Evolutionary conservation across 2,888 invertebrate genomes (phyloP).

Genomic region (Metacarcinus magister): DNA sequence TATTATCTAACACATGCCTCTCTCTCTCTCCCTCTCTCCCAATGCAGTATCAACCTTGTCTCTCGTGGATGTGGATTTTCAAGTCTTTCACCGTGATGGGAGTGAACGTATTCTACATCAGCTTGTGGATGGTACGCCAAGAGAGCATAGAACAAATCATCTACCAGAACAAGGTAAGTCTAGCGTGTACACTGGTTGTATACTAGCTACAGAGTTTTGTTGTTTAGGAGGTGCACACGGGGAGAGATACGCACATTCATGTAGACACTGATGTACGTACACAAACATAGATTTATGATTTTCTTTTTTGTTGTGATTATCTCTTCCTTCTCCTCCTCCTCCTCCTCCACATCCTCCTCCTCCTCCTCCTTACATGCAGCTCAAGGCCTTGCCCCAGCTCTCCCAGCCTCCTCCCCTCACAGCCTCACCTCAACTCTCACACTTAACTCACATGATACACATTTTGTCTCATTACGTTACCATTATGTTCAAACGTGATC

Average conservation of each 20-base stretch:
- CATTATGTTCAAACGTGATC: not conserved
- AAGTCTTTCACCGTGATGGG: conserved; percentile 73
- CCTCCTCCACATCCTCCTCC: conserved; percentile 4
- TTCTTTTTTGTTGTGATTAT: not conserved
- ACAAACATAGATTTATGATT: not conserved
- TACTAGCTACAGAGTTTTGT: too few relatives aligned
- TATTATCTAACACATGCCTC: too few relatives aligned
- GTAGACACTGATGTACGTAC: not conserved
- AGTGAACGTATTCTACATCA: conserved; percentile 74
- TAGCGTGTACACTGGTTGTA: too few relatives aligned
- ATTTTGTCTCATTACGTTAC: not conserved
- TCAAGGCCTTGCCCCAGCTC: not conserved
- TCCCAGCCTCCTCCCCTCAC: not conserved
- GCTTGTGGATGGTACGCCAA: conserved; percentile 62
- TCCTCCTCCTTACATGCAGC: not conserved
- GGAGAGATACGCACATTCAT: not conserved
- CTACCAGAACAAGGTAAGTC: conserved; percentile 42
- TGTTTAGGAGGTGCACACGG: too few relatives aligned
- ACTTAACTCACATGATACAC: not conserved
- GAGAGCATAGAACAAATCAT: conserved; percentile 58
- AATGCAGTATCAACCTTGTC: conserved; percentile 67
- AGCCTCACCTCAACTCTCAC: conserved; percentile 13
- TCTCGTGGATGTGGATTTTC: conserved; percentile 71
- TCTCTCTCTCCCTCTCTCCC: not conserved
- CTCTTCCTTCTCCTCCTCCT: not conserved